Base-by-base conservation (phyloP, 1,140 invertebrate genomes). In the Catajapyx aquilonaris region DNA sequence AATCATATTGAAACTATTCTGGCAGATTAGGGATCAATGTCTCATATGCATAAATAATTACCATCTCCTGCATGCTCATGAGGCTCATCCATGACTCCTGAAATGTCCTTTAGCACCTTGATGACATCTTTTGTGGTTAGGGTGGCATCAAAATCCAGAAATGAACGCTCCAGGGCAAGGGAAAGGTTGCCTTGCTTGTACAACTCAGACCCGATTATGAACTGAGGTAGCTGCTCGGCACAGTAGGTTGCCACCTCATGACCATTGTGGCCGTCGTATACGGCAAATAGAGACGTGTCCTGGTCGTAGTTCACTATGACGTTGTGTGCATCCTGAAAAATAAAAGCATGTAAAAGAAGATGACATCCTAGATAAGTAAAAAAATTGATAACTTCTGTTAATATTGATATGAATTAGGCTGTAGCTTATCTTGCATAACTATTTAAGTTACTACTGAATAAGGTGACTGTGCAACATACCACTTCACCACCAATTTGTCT, bases 221-320 rank as follows among this genome's bases (percentile, higher is more conserved):
- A 87, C 13, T 83, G 60, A 4, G 91, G 90, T 28, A 97, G 65
- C 50, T 93, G 71, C 50, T 73, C 59, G 2, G 88, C 71, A 52
- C 81, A 83, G 58, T 95, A 96, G 44, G 77, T 69, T 0, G 91
- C 85, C 10, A 97, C 90, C 61, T 97, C 91, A 23, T 75, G 72
- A 44, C 91, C 90, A 31, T 93, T 93, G 57, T 97, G 93, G 0
- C 93, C 93, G 68, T 97, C 93, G 56, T 94, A 97, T 0, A 97
- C 91, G 34, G 86, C 88, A 68, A 97, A 97, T 16, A 94, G 62
- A 4, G 84, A 78, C 32, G 73, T 69, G 46, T 76, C 65, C 20
- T 61, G 59, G 56, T 93, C 87, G 62, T 76, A 94, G 39, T 87
- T 68, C 40, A 88, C 59, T 43, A 86, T 73, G 46, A 77, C 79